These are phyloP conservation scores for Nansenia antarctica DNA, from an alignment of 2,113 vertebrate species.

Conservation along the genomic window DNA sequence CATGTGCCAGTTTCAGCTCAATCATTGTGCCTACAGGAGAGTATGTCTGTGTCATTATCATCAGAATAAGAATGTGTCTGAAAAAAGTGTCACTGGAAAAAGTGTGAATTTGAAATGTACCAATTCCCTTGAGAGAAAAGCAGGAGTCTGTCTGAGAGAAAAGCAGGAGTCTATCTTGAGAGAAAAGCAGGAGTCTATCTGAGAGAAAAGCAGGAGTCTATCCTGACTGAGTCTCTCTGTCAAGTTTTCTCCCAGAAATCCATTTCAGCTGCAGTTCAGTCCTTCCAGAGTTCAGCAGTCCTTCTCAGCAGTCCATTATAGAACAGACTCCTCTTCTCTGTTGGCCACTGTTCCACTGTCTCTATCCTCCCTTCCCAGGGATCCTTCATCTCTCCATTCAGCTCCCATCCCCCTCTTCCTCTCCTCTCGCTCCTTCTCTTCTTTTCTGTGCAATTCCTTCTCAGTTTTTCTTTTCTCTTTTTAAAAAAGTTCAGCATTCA, in stretches of 20 bases:
- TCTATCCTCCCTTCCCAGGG: constrained; percentile 43
- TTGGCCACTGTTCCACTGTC: constrained; percentile 39
- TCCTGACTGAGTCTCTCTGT: constrained; percentile 10
- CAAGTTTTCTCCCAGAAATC: constrained; percentile 46
- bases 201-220: constrained; percentile 29
- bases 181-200: constrained; percentile 20
- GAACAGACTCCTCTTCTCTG: constrained; percentile 38
- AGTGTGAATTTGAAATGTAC: constrained; percentile 41
- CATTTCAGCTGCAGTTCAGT: constrained; percentile 39
- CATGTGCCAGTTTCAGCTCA: not conserved
- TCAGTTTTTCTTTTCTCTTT: constrained; percentile 41
- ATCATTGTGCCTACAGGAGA: constrained; percentile 8
- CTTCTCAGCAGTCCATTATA: constrained; percentile 30
- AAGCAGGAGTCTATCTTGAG: not conserved
- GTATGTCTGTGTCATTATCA: constrained; percentile 32
- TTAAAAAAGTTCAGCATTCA: constrained; percentile 57
- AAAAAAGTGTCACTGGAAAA: constrained; percentile 32
- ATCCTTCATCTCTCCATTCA: constrained; percentile 51
- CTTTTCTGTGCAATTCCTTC: constrained; percentile 63
- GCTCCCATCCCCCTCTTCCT: constrained; percentile 25
- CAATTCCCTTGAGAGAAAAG: not conserved
- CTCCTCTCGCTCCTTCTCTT: constrained; percentile 11
- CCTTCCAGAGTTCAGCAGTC: not conserved
- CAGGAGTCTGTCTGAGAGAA: not conserved
- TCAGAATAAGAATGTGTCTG: constrained; percentile 23